Base-by-base conservation (phyloP, 2,113 vertebrate species). In the Muntiacus reevesi region DNA sequence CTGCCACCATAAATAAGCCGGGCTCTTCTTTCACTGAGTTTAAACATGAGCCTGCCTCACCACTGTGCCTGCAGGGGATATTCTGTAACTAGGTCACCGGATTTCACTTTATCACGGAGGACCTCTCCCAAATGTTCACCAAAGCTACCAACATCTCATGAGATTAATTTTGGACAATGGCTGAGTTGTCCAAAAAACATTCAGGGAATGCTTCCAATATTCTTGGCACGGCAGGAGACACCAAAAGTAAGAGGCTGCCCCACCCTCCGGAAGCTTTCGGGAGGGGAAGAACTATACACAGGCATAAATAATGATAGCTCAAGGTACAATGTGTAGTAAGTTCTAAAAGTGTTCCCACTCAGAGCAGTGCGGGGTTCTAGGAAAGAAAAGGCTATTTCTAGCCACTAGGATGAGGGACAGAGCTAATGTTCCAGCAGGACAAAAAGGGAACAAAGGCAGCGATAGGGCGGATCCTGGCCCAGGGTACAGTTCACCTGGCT, bases 31-130 rank as follows among this genome's bases (percentile, higher is more conserved):
- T 71, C 59, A 40, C 78, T 1, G 15, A 86, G 78, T 78, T 91
- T 67, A 89, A 85, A 81, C 81, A 54, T 3, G 67, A 93, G 81
- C 84, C 45, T 88, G 79, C 52, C 67, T 94, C 57, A 74, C 57
- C 74, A 47, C 78, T 0, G 5, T 36, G 23, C 62, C 96, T 43
- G 79, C 71, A 84, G 96, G 90, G 84, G 54, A 95, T 79, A 55
- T 19, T 14, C 71, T 60, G 67, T 97, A 98, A 97, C 95, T 97
- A 96, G 96, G 95, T 96, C 96, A 93, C 91, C 1, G 40, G 71
- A 97, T 94, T 93, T 92, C 92, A 59, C 81, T 93, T 82, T 30
- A 71, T 45, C 95, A 47, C 33, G 0, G 91, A 59, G 45, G 79
- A 74, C 96, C 86, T 96, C 81, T 71, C 93, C 96, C 95, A 97